A percentile compares a stretch with the other conserved stretches of the same genome.
Evolutionary conservation across 2,888 invertebrate species (phyloP).

Genomic region (Andricus curvator): DNA sequence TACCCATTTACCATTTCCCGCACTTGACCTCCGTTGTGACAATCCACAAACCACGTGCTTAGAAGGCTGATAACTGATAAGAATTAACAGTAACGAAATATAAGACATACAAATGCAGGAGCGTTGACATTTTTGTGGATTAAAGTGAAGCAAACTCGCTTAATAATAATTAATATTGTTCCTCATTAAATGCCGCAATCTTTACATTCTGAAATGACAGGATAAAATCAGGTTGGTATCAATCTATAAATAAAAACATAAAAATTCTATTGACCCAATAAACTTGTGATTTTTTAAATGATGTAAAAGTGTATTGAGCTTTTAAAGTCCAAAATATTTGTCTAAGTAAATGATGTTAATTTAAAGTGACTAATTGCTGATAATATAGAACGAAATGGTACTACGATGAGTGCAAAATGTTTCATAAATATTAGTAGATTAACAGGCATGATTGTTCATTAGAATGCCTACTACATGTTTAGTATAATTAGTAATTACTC

Average conservation of each 20-base stretch:
- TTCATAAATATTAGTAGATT: not conserved
- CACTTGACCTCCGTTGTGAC: slow-evolving; percentile 42
- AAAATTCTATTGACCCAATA: not conserved
- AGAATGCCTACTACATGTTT: not conserved
- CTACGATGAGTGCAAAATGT: not conserved
- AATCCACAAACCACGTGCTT: slow-evolving; percentile 36
- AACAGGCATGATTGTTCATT: not conserved
- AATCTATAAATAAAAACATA: not conserved
- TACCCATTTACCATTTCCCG: slow-evolving; percentile 27
- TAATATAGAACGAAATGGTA: not conserved
- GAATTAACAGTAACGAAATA: slow-evolving; percentile 28
- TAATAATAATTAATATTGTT: not conserved
- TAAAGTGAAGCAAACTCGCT: not conserved
- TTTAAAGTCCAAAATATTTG: not conserved
- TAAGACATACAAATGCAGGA: slow-evolving; percentile 6
- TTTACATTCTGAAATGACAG: not conserved
- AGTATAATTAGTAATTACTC: not conserved
- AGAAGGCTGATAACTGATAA: slow-evolving; percentile 29
- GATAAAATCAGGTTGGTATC: not conserved
- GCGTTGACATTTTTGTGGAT: not conserved
- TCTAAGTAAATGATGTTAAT: not conserved
- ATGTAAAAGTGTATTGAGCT: not conserved
- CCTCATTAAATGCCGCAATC: not conserved
- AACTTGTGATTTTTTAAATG: not conserved
- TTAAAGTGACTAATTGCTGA: not conserved